These are phyloP conservation scores for Brachymystax lenok DNA, from an alignment of 2,797 vertebrate genomes.

Conservation along the genomic window DNA sequence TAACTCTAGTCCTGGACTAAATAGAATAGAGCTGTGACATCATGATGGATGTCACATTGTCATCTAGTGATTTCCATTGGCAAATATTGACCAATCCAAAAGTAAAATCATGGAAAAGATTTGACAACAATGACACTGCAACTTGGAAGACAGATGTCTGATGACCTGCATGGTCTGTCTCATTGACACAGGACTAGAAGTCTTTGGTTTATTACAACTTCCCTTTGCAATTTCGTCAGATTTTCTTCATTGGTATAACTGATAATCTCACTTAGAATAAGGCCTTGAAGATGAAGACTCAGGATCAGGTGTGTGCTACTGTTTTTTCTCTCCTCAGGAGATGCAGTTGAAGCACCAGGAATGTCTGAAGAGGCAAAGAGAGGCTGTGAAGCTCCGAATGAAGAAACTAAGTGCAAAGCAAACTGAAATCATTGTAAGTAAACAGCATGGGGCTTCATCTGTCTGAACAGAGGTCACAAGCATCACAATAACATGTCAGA, in stretches of 20 bases:
- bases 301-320: conserved; percentile 18
- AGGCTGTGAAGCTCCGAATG: conserved; percentile 73
- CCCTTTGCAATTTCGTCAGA: not conserved
- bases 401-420: conserved; percentile 76
- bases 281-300: conserved; percentile 1
- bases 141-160: conserved; percentile 9
- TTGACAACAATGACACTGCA: conserved; percentile 6
- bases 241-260: conserved; percentile 6
- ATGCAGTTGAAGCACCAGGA: conserved; percentile 63
- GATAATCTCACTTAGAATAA: not conserved
- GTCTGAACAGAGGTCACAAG: not conserved
- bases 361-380: conserved; percentile 69
- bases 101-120: not conserved
- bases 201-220: not conserved
- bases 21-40: not conserved
- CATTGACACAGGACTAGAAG: not conserved
- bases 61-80: not conserved
- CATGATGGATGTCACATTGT: not conserved
- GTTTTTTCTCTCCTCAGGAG: conserved; percentile 56
- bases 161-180: not conserved
- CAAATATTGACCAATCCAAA: not conserved
- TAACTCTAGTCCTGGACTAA: too few relatives aligned
- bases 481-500: not conserved
- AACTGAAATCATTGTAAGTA: conserved; percentile 67
- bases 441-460: not conserved